Percentiles rank a stretch among this genome's conserved stretches.
These are phyloP conservation scores for Drosophila elegans DNA, from an alignment of 1,140 invertebrate genomes.

Conservation along the genomic window DNA sequence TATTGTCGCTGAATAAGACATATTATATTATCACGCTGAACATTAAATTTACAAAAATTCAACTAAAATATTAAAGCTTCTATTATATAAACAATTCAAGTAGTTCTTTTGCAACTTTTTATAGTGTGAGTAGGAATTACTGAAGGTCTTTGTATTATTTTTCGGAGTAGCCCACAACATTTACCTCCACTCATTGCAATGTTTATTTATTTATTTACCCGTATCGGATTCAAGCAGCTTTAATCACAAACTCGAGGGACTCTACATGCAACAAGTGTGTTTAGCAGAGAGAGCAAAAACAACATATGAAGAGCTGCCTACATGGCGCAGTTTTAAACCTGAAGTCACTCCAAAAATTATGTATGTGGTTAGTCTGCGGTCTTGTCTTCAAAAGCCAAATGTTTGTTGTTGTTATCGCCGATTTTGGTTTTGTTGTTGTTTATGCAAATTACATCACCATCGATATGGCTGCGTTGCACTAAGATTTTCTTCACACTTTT, in stretches of 20 bases:
- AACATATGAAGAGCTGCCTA: slow-evolving; percentile 25
- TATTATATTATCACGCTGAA: too few relatives aligned
- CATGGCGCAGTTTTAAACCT: slow-evolving; percentile 62
- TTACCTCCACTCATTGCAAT: not conserved
- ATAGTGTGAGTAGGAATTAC: too few relatives aligned
- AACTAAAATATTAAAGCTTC: too few relatives aligned
- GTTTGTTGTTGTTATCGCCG: slow-evolving; percentile 27
- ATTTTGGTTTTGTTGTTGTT: slow-evolving; percentile 42
- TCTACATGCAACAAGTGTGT: slow-evolving; percentile 33
- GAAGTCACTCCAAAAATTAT: slow-evolving; percentile 71
- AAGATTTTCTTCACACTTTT: slow-evolving; percentile 59
- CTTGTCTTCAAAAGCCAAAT: slow-evolving; percentile 35
- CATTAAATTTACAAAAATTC: too few relatives aligned
- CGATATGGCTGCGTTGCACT: slow-evolving; percentile 20
- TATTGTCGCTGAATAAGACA: too few relatives aligned
- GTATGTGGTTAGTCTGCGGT: slow-evolving; percentile 57
- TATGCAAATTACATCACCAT: slow-evolving; percentile 80
- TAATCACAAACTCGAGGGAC: slow-evolving; percentile 37
- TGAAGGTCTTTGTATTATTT: not conserved
- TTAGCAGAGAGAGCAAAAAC: slow-evolving; percentile 15
- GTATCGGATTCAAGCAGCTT: slow-evolving; percentile 29
- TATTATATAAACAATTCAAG: too few relatives aligned
- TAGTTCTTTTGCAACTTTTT: too few relatives aligned
- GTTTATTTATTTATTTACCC: slow-evolving; percentile 32
- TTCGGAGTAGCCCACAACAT: not conserved